Evolutionary conservation across 2,888 invertebrate species (phyloP), one percentile per base, ranked within the genome.

Genomic region (Drosophila nr. perissopoda): DNA sequence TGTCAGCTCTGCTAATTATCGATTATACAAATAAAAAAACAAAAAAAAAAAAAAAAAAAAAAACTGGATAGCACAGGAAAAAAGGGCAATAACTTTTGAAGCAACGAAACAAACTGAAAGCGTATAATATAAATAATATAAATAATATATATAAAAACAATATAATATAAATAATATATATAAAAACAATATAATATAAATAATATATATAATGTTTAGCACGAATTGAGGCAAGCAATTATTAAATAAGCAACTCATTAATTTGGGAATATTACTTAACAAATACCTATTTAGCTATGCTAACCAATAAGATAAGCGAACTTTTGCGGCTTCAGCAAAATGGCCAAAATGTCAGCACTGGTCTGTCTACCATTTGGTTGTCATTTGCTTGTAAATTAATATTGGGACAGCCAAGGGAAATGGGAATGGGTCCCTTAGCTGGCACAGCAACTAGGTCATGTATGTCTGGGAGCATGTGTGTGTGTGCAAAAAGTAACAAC

Each of bases 361-460:
- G n/a, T 18, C 51, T 40, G 49, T 33, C 21, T 56, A 40, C 34
- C 51, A 49, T 60, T 76, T 46, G 65, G 65, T 40, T 71, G 80
- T 68, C 67, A 71, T 65, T 79, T 74, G 60, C 34, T 74, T 62
- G 52, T 40, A 75, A 66, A 69, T 69, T 65, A 66, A 71, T 54
- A 11, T 54, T 54, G 25, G 38, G 59, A 4, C n/a, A 48, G 36
- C 49, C 52, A 40, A 25, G 64, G 52, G 36, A 67, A 51, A 63
- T 34, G 46, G 33, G 67, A 57, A 60, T 34, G 46, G 25, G 31
- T 53, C 65, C 66, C 79, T 58, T 25, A 27, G 65, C 59, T 69
- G 61, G 54, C 58, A 59, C 21, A 62, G 62, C 70, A 80, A 71
- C 59, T 80, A 65, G 81, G 81, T 74, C 81, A 73, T 42, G 34